These are phyloP conservation scores for Dermochelys coriacea DNA, from an alignment of 2,797 vertebrate species.

Conservation along the genomic window DNA sequence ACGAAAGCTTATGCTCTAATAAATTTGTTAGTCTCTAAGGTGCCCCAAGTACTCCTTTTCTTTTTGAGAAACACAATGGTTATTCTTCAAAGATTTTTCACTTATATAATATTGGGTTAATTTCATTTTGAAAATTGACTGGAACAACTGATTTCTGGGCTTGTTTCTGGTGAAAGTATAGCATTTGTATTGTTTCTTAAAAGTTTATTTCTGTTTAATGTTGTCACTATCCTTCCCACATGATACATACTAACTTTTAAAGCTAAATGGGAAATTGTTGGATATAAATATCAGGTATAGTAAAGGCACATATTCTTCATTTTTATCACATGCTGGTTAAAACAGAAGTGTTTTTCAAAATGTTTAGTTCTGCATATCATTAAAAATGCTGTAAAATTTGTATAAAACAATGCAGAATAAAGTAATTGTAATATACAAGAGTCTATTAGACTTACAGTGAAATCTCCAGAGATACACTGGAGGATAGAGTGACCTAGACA, in stretches of 20 bases:
- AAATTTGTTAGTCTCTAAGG: no score
- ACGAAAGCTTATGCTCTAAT: no score
- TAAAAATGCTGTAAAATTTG: neutral
- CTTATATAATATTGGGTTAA: constrained; percentile 42
- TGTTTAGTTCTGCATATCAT: neutral
- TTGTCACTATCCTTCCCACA: constrained; percentile 50
- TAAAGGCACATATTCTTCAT: constrained; percentile 29
- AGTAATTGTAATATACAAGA: neutral
- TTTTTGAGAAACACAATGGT: neutral
- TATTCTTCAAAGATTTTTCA: neutral
- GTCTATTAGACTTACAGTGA: neutral
- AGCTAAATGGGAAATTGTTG: constrained; percentile 46
- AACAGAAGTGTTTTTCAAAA: neutral
- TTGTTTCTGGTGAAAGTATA: constrained; percentile 39
- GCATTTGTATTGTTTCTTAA: constrained; percentile 69
- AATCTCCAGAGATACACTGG: neutral
- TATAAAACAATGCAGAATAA: neutral
- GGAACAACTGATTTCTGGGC: constrained; percentile 60
- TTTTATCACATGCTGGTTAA: neutral
- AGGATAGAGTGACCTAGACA: no score
- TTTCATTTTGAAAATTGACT: constrained; percentile 71
- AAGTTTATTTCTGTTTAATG: constrained; percentile 66
- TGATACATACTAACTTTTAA: constrained; percentile 59
- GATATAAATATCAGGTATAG: constrained; percentile 57
- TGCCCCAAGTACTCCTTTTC: no score